Base-by-base conservation (phyloP, 2,888 invertebrate species). In the Lasius fuliginosus region DNA sequence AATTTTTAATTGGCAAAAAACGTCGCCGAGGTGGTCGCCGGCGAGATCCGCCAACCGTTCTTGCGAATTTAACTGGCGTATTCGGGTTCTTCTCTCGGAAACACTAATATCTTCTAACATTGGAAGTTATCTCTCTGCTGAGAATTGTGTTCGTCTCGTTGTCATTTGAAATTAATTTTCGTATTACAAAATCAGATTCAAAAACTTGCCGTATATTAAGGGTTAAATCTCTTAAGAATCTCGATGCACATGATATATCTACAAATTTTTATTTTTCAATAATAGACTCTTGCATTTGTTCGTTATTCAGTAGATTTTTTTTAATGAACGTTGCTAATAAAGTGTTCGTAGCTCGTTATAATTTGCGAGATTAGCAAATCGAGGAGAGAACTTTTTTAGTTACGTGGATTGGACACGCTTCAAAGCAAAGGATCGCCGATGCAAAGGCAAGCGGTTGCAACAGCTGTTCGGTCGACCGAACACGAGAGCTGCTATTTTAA, bases 1-100 rank as follows among this genome's bases (percentile, higher is more conserved):
- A 94, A 94, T 94, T 94, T 94, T 95, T 94, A 94, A 94, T 94
- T 94, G 94, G 94, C 92, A 94, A 93, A 94, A 93, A 93, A 91
- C 90, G 91, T 90, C 91, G 90, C 85, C 81, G 90, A 90, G 90
- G 91, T 84, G 90, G 91, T 88, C 87, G 53, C 77, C 30, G 86
- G 77, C 85, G 90, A 84, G 83, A 90, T 88, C 85, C 85, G 62
- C 71, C 85, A 53, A 86, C 74, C 85, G 30, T 40, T 60, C 71
- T 81, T 81, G 30, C 58, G 85, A 68, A 89, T 89, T 87, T 85
- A 86, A 83, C 85, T 88, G 82, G 82, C 85, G 77, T 64, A 69
- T 74, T 64, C 36, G 58, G 77, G 1, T 76, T 74, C 53, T 53
- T 53, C 53, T 53, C 42, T 46, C 67, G 68, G 11, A 79, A 64